phyloP scores from a whole-genome alignment of 2,888 invertebrate species.

The Lasioglossum morio region DNA sequence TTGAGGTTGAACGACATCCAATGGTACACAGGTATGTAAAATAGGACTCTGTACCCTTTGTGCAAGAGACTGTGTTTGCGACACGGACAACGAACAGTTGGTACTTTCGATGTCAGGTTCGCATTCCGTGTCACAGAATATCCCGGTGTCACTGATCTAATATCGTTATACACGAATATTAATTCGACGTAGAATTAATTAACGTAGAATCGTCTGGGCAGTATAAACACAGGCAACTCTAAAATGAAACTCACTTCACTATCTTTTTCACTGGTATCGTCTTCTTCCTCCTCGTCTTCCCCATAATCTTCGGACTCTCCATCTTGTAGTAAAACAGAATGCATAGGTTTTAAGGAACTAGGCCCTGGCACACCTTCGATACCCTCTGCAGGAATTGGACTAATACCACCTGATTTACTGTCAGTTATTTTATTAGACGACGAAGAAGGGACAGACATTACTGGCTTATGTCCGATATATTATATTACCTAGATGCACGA shows the following conservation, averaged over 20 bases:
- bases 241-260: conserved; percentile 74
- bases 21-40: conserved; percentile 79
- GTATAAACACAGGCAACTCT: too few species aligned
- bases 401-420: conserved; percentile 81
- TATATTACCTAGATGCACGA: conserved; percentile 47
- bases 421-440: conserved; percentile 79
- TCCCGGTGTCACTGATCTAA: conserved; percentile 80
- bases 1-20: conserved; percentile 79
- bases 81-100: conserved; percentile 71
- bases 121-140: conserved; percentile 78
- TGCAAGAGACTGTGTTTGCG: conserved; percentile 70
- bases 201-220: background rate
- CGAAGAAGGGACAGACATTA: conserved; percentile 83
- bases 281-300: conserved; percentile 82
- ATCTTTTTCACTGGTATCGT: conserved; percentile 80
- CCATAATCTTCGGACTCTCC: conserved; percentile 80
- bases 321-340: conserved; percentile 72
- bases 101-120: conserved; percentile 75
- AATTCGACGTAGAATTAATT: background rate
- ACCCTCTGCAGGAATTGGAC: conserved; percentile 82
- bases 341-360: conserved; percentile 77
- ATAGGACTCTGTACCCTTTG: conserved; percentile 78
- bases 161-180: conserved; percentile 11
- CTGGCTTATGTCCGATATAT: conserved; percentile 68
- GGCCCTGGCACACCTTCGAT: conserved; percentile 81